Base-by-base conservation (phyloP, 1,140 invertebrate genomes). In the Mesaphorura yosii region DNA sequence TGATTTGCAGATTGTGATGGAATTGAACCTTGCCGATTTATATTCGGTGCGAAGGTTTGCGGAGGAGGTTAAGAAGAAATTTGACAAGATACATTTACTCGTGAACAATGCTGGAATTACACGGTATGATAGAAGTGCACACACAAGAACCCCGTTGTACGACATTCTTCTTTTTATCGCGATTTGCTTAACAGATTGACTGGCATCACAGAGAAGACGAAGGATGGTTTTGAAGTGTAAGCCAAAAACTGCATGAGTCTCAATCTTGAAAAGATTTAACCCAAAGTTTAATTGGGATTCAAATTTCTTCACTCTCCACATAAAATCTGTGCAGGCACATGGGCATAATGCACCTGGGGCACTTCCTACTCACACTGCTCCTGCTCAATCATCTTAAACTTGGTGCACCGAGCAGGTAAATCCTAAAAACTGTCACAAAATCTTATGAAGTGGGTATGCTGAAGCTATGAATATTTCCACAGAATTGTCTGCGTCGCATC, bases 41-140 rank as follows among this genome's bases (percentile, higher is more conserved):
- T 19, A 47, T 12, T 62, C 59, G 2, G 53, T 66, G 10, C 42
- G 64, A 20, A 52, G 54, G 34, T 65, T 65, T 44, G 60, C 53
- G 20, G 23, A 29, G 23, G 38, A 56, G n/a, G 45, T 66, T 5
- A 6, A 59, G 5, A 41, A 59, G 27, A 63, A 64, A 44, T 68
- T 69, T 51, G 15, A 56, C 4, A 57, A 65, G 22, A 48, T 76
- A 3, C 68, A 76, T 57, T 67, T 76, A 28, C 57, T 77, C 14
- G 66, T 77, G 15, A 74, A 75, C 45, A 76, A 76, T 62, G 75
- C 74, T 23, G 69, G 60, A n/a, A n/a, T n/a, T n/a, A n/a, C n/a
- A 17, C 12, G 78, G 75, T 2, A 73, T 69, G 52, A 80, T 58
- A 75, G 76, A 55, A 82, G 80, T 1, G 73, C 75, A 40, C 76